phyloP scores from a whole-genome alignment of 2,113 vertebrate species.

The Archocentrus centrarchus region DNA sequence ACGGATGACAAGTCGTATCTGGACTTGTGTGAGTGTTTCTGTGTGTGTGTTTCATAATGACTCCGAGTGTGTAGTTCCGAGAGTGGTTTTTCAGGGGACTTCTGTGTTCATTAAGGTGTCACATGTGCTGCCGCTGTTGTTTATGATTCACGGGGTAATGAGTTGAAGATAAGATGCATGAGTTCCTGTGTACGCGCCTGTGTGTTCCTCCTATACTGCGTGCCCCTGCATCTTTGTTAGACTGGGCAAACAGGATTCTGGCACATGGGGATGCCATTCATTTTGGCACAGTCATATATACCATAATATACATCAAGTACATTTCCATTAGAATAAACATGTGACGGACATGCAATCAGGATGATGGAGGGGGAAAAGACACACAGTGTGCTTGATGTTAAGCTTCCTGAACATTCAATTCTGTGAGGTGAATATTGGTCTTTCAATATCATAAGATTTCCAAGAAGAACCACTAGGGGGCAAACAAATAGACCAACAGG shows the following conservation, averaged over 20 bases:
- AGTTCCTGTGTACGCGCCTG: slow-evolving; percentile 15
- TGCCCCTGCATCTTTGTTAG: not conserved
- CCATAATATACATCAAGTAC: not conserved
- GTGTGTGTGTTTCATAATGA: slow-evolving; percentile 57
- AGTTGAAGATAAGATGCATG: slow-evolving; percentile 59
- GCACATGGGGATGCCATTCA: not conserved
- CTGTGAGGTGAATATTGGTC: not conserved
- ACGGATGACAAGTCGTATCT: slow-evolving; percentile 65
- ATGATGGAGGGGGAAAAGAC: not conserved
- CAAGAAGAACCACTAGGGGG: slow-evolving; percentile 19
- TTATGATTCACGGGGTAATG: slow-evolving; percentile 65
- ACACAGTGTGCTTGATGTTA: not conserved
- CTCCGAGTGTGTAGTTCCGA: slow-evolving; percentile 3
- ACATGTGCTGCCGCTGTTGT: slow-evolving; percentile 49
- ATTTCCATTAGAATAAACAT: slow-evolving; percentile 18
- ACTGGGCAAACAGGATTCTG: not conserved
- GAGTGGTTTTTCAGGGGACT: slow-evolving; percentile 29
- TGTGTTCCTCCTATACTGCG: not conserved
- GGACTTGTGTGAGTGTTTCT: slow-evolving; percentile 39
- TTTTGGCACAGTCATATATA: not conserved
- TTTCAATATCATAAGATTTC: not conserved
- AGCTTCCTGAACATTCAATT: not conserved
- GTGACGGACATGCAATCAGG: not conserved
- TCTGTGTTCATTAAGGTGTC: slow-evolving; percentile 65
- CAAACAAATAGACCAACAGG: not conserved